These are phyloP conservation scores for Gorsachius magnificus DNA, from an alignment of 2,797 vertebrate species.

Conservation along the genomic window DNA sequence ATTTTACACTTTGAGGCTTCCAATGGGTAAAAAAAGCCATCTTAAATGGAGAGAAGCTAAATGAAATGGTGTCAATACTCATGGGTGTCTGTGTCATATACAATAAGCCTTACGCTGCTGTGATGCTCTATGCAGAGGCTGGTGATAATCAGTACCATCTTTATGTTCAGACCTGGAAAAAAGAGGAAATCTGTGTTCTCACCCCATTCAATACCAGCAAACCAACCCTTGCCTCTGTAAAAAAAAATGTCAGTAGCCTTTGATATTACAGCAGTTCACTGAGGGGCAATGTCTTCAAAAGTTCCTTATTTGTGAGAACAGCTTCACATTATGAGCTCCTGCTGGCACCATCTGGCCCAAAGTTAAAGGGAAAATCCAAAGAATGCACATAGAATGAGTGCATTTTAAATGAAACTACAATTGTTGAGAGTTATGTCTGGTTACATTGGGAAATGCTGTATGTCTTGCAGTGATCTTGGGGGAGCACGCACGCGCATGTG, in stretches of 20 bases:
- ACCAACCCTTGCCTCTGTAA: not conserved
- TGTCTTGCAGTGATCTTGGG: not conserved
- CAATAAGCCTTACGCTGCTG: not conserved
- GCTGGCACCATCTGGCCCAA: constrained; percentile 14
- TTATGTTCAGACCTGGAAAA: constrained; percentile 7
- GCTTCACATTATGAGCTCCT: not conserved
- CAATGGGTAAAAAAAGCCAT: not conserved
- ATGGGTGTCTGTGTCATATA: not conserved
- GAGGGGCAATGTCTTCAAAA: not conserved
- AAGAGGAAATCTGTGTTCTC: not conserved
- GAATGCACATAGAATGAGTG: not conserved
- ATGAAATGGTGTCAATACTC: not conserved
- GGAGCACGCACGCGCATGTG: rapidly evolving
- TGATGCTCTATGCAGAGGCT: not conserved
- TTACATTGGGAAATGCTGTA: not conserved
- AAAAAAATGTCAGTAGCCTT: not conserved
- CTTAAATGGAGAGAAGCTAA: not conserved
- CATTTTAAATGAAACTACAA: not conserved
- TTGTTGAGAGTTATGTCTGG: not conserved
- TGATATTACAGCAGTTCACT: constrained; percentile 23
- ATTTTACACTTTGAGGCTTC: not conserved
- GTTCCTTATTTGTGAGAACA: constrained; percentile 19
- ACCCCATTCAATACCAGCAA: not conserved
- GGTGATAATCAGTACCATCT: not conserved
- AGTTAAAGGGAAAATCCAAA: not conserved